Evolutionary conservation across 1,140 invertebrate genomes (phyloP), one percentile per base, ranked within the genome.

Genomic region (Trypoxylus dichotomus): DNA sequence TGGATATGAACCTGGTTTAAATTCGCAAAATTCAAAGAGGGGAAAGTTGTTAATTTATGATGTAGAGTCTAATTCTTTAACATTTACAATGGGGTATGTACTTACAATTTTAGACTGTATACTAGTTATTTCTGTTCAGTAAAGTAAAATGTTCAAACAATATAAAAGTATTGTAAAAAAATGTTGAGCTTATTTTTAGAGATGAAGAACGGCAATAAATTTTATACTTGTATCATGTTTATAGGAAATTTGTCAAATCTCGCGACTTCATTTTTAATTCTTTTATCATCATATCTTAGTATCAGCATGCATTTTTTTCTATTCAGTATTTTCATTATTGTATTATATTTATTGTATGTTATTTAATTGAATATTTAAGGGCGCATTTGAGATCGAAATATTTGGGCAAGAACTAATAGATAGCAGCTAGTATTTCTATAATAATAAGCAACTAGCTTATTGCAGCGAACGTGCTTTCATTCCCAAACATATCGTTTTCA

Each of bases 241-340:
- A 54, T n/a, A 54, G 15, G 7, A 54, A 54, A 54, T 8, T 54
- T 54, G 19, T 54, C 19, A 5, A 54, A 19, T 54, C 6, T 15
- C 60, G 60, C 27, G 24, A 68, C 24, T 68, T 29, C 60, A 68
- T 68, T 27, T 68, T 68, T 68, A 68, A 68, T 68, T 37, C 60
- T 68, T 27, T 68, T 24, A 68, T 68, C 60, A 25, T 68, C 11
- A 24, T 68, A 27, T 68, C 13, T 29, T 27, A 68, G 60, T 27
- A 15, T 54, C 47, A 68, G 15, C 11, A 25, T 68, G 60, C 27
- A 68, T 7, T 68, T 68, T 68, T 19, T 29, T 68, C 60, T 68
- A 68, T 68, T 68, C 60, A 68, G 60, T 68, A 68, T 68, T 68
- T 68, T 68, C 24, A 68, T 63, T 63, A 63, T 68, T 68, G 60